Evolutionary conservation across 2,888 invertebrate species (phyloP).

Genomic region (Xanthorhoe spadicearia): DNA sequence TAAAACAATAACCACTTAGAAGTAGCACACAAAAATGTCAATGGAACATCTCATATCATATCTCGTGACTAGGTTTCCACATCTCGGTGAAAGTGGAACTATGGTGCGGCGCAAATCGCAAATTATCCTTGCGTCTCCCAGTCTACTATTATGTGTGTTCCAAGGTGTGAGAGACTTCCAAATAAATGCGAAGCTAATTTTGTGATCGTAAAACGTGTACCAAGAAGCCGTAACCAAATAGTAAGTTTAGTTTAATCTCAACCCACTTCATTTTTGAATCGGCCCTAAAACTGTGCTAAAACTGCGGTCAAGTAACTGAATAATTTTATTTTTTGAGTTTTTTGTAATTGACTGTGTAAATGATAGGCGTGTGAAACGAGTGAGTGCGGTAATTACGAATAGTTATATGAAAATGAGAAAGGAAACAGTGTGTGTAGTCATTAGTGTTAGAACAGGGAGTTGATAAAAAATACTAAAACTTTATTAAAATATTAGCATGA

Average conservation of each 20-base stretch:
- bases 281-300: not conserved
- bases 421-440: no score
- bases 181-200: not conserved
- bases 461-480: no score
- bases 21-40: conserved; percentile 44
- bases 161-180: conserved; percentile 28
- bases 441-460: no score
- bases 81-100: conserved; percentile 63
- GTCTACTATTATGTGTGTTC: conserved; percentile 43
- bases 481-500: not conserved
- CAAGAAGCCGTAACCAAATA: not conserved
- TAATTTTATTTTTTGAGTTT: no score
- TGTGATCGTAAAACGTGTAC: not conserved
- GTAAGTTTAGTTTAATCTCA: not conserved
- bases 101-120: conserved; percentile 69
- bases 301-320: not conserved
- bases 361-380: no score
- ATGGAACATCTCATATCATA: conserved; percentile 36
- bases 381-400: no score
- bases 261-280: not conserved
- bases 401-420: no score
- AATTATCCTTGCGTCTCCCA: conserved; percentile 76
- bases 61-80: conserved; percentile 45
- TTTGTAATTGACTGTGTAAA: no score
- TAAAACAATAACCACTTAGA: conserved; percentile 27